Percentiles rank a stretch among this genome's conserved stretches.
phyloP scores from a whole-genome alignment of 1,140 invertebrate genomes.

The Eupristina koningsbergeri region DNA sequence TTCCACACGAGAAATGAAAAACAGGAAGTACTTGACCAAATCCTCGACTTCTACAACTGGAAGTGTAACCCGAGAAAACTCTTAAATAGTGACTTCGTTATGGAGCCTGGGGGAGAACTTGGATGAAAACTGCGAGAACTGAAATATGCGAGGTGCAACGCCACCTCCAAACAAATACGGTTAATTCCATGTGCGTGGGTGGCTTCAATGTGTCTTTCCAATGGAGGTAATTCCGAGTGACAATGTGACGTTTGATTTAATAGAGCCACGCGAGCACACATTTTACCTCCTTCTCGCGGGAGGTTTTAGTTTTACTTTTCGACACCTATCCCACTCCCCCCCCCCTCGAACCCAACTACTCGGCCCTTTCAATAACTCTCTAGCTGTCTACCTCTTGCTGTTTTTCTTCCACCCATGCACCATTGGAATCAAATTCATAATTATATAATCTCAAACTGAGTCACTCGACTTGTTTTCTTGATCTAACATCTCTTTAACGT shows the following conservation, averaged over 20 bases:
- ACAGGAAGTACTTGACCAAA: not conserved
- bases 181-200: slow-evolving; percentile 69
- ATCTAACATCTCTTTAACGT: no score
- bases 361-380: no score
- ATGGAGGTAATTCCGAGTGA: slow-evolving; percentile 73
- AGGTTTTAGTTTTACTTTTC: no score
- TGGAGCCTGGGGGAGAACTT: slow-evolving; percentile 57
- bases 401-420: not conserved
- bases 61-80: no score
- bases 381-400: slow-evolving; percentile 20
- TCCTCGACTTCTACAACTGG: slow-evolving; percentile 40
- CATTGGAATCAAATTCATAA: no score
- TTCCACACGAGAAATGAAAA: not conserved
- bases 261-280: slow-evolving; percentile 66
- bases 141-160: not conserved
- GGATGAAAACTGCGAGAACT: not conserved
- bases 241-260: slow-evolving; percentile 74
- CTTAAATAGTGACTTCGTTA: slow-evolving; percentile 69
- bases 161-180: slow-evolving; percentile 68
- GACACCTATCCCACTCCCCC: no score
- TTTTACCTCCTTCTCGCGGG: slow-evolving; percentile 25
- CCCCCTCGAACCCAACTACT: no score
- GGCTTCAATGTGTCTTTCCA: slow-evolving; percentile 72
- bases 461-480: no score
- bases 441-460: no score